Evolutionary conservation across 2,888 invertebrate species (phyloP).

Genomic region (Allygus modestus): DNA sequence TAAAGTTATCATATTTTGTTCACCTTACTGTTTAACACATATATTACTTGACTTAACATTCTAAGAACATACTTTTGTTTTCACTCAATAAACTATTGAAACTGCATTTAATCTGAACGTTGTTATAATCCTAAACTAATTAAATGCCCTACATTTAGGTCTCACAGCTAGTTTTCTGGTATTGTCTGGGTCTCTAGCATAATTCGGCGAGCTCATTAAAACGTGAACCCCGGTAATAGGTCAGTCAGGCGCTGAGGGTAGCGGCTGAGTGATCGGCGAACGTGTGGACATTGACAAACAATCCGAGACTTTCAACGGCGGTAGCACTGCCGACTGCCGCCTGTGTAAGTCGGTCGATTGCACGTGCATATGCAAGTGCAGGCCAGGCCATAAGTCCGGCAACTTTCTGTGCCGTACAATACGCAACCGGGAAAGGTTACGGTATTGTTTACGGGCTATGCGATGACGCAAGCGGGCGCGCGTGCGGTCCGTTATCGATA

Average conservation of each 20-base stretch:
- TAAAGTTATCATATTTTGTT: too few species aligned
- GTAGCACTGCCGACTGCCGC: slow-evolving; percentile 11
- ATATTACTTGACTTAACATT: too few species aligned
- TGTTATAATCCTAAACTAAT: too few species aligned
- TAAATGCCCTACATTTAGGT: too few species aligned
- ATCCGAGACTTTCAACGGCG: background rate
- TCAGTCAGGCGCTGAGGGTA: too few species aligned
- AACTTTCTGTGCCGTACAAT: slow-evolving; percentile 7
- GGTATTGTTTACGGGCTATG: slow-evolving; percentile 38
- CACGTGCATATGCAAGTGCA: slow-evolving; percentile 34
- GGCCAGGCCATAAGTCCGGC: slow-evolving; percentile 27
- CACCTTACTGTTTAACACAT: too few species aligned
- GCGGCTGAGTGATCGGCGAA: background rate
- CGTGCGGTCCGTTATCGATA: slow-evolving; percentile 27
- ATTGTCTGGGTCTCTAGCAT: too few species aligned
- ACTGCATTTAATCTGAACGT: too few species aligned
- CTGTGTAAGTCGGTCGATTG: background rate
- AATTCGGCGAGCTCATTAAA: background rate
- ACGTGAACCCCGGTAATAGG: too few species aligned
- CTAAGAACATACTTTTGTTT: too few species aligned
- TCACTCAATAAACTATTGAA: too few species aligned
- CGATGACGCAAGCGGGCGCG: slow-evolving; percentile 23
- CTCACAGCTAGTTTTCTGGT: too few species aligned
- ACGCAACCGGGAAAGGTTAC: slow-evolving; percentile 50
- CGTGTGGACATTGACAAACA: slow-evolving; percentile 5